A percentile compares a stretch with the other conserved stretches of the same genome.
Conservation (phyloP, 2,113 vertebrate genomes). For the Xiphophorus hellerii region DNA sequence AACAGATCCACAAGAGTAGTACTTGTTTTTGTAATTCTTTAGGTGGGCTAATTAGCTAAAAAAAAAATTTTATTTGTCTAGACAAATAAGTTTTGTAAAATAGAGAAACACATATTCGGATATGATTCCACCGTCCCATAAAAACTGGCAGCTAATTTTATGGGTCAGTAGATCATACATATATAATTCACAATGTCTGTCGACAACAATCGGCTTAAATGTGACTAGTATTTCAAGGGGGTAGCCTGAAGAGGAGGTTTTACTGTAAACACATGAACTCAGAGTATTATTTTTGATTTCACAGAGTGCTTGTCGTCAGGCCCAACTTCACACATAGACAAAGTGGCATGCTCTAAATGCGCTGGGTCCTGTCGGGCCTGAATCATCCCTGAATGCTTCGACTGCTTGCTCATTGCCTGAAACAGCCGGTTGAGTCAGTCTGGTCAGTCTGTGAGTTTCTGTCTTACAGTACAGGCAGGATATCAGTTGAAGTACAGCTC, state of each 20-base stretch:
- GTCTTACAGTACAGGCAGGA: conserved; percentile 34
- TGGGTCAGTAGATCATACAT: conserved; percentile 73
- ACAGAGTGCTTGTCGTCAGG: conserved; percentile 58
- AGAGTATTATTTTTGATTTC: conserved; percentile 53
- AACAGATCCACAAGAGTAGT: too few species aligned
- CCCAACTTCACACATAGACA: conserved; percentile 58
- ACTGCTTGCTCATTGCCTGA: conserved; percentile 56
- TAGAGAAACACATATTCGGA: conserved; percentile 48
- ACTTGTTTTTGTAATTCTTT: too few species aligned
- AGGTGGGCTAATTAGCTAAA: not conserved
- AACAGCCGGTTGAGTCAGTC: conserved; percentile 39
- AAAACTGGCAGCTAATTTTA: conserved; percentile 68
- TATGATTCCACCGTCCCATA: conserved; percentile 54
- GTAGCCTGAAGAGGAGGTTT: conserved; percentile 67
- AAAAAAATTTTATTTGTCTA: not conserved
- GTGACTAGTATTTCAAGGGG: conserved; percentile 63
- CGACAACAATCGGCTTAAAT: conserved; percentile 70
- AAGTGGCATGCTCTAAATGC: conserved; percentile 47
- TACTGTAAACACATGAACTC: conserved; percentile 66
- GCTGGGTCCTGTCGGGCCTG: conserved; percentile 56
- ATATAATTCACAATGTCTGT: conserved; percentile 78
- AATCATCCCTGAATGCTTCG: conserved; percentile 80
- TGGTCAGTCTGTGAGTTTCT: conserved; percentile 27
- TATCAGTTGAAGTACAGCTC: conserved; percentile 91
- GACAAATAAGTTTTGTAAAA: conserved; percentile 24